Percentiles rank a stretch among this genome's conserved stretches.
Conservation (phyloP, 1,140 invertebrate genomes). For the Lithobius niger region DNA sequence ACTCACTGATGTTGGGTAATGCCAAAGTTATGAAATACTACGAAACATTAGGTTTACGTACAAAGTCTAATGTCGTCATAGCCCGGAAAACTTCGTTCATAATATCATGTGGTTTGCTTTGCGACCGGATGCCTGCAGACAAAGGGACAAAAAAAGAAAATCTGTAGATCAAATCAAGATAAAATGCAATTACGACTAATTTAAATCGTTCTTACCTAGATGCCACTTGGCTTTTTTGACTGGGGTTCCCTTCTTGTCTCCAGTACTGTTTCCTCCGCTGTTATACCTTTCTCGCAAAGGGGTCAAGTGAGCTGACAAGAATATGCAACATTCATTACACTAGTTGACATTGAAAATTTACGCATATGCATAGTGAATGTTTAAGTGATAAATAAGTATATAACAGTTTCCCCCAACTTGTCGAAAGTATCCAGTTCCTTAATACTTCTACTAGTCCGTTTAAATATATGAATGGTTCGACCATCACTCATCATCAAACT, state of each 20-base stretch:
- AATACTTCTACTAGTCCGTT: too few species aligned
- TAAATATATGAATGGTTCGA: too few species aligned
- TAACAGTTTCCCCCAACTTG: too few species aligned
- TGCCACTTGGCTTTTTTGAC: constrained; percentile 98
- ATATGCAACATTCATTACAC: too few species aligned
- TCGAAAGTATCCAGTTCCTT: too few species aligned
- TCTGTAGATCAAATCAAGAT: not conserved
- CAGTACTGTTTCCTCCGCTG: constrained; percentile 27
- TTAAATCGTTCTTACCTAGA: constrained; percentile 42
- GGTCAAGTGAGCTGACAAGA: constrained; percentile 18
- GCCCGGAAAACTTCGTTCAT: constrained; percentile 99
- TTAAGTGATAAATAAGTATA: too few species aligned
- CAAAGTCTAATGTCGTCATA: constrained; percentile 94
- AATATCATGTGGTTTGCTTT: constrained; percentile 97
- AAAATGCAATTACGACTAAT: not conserved
- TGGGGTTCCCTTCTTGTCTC: constrained; percentile 42
- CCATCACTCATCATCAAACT: too few species aligned
- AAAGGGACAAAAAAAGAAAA: constrained; percentile 11
- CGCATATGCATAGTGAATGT: too few species aligned
- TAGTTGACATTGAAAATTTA: too few species aligned
- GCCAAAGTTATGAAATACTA: too few species aligned
- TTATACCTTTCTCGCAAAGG: constrained; percentile 46
- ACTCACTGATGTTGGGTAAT: too few species aligned
- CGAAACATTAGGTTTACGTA: constrained; percentile 34
- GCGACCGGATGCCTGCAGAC: constrained; percentile 75